Conservation (phyloP, 2,888 invertebrate species). For the Xestia rhomboidea region DNA sequence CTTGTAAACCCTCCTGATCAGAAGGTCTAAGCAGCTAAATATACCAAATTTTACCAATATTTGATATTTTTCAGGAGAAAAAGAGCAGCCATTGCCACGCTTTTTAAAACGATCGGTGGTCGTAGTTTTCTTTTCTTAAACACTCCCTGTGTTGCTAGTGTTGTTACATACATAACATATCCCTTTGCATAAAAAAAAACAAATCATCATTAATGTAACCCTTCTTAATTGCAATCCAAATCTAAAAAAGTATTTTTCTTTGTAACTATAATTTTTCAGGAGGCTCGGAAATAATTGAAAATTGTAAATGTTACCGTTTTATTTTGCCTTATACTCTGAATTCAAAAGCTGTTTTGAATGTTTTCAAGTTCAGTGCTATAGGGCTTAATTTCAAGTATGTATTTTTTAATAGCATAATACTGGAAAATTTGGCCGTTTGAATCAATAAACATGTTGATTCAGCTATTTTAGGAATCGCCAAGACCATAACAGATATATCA, state of each 20-base stretch:
- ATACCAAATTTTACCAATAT: not conserved
- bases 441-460: not conserved
- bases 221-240: not conserved
- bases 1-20: too few species aligned
- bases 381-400: not conserved
- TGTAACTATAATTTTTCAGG: not conserved
- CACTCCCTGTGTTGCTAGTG: too few species aligned
- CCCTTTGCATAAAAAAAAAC: too few species aligned
- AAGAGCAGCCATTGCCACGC: not conserved
- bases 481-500: conserved; percentile 15
- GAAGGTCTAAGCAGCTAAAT: too few species aligned
- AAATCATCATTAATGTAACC: too few species aligned
- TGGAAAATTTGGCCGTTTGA: not conserved
- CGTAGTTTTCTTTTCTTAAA: not conserved
- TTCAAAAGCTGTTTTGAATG: not conserved
- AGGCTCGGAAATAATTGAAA: not conserved
- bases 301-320: not conserved
- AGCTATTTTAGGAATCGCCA: not conserved
- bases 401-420: not conserved
- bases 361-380: not conserved
- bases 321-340: not conserved
- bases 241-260: not conserved
- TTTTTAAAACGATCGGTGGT: not conserved
- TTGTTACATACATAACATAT: not conserved
- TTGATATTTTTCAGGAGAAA: not conserved